Percentiles rank a stretch among this genome's conserved stretches.
Evolutionary conservation across 2,888 invertebrate genomes (phyloP).

Genomic region (Tanytarsus gracilentus): DNA sequence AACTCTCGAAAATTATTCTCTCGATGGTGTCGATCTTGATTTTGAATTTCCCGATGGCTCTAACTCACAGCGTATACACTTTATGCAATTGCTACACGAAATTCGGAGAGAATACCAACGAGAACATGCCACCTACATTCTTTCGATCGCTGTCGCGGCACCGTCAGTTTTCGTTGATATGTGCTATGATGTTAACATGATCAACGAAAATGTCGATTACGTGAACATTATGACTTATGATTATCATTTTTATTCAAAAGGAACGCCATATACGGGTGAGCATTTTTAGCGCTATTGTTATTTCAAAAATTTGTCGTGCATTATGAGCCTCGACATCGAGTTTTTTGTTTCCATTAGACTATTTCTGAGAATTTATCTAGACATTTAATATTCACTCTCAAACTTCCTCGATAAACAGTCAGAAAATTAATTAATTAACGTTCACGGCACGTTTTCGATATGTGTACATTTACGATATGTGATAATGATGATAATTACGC

Average conservation of each 20-base stretch:
- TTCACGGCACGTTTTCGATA: no score
- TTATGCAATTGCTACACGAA: conserved; percentile 64
- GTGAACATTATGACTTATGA: conserved; percentile 90
- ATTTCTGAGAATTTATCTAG: no score
- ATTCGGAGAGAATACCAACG: conserved; percentile 57
- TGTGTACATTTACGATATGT: no score
- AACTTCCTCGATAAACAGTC: no score
- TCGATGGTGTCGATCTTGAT: conserved; percentile 49
- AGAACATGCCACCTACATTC: conserved; percentile 50
- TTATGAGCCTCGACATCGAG: no score
- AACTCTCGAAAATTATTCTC: conserved; percentile 37
- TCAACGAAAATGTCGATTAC: conserved; percentile 74
- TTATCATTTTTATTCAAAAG: conserved; percentile 62
- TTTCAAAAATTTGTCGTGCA: no score
- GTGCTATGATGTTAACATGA: conserved; percentile 67
- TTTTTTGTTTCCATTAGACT: no score
- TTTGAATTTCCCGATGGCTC: conserved; percentile 77
- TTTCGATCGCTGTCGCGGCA: conserved; percentile 74
- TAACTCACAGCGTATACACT: conserved; percentile 58
- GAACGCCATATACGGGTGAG: conserved; percentile 22
- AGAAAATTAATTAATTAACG: no score
- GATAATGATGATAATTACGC: not conserved
- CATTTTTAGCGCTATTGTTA: not conserved
- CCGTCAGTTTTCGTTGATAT: conserved; percentile 62
- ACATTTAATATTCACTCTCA: no score